A percentile compares a stretch with the other conserved stretches of the same genome.
Evolutionary conservation across 1,140 invertebrate genomes (phyloP).

Genomic region (Diprion similis): DNA sequence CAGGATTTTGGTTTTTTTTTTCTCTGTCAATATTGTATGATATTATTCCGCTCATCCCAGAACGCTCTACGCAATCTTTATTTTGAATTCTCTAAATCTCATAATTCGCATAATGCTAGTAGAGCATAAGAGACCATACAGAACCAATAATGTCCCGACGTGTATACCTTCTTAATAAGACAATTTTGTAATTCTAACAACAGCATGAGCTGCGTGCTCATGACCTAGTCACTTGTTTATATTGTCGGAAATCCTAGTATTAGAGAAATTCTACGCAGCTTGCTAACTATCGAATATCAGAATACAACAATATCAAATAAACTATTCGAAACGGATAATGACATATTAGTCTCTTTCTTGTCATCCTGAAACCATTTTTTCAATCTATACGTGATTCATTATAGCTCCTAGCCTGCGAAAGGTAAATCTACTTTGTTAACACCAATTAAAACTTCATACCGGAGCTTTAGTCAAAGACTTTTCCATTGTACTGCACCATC

Average conservation of each 20-base stretch:
- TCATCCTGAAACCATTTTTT: no score
- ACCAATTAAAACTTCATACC: no score
- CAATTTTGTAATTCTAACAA: constrained; percentile 15
- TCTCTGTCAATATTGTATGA: not conserved
- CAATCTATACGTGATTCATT: no score
- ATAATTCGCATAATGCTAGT: not conserved
- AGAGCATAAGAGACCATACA: constrained; percentile 22
- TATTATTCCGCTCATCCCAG: not conserved
- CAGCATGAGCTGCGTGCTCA: constrained; percentile 44
- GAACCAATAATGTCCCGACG: constrained; percentile 51
- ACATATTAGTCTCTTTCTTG: not conserved
- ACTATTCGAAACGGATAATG: constrained; percentile 39
- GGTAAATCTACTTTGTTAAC: no score
- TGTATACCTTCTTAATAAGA: constrained; percentile 34
- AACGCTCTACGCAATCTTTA: constrained; percentile 7
- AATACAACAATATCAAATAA: constrained; percentile 57
- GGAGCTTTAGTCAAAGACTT: no score
- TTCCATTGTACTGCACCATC: no score
- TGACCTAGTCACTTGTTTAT: constrained; percentile 59
- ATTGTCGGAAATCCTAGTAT: constrained; percentile 45
- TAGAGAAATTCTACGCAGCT: constrained; percentile 47
- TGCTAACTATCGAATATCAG: constrained; percentile 45
- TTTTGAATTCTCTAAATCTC: not conserved
- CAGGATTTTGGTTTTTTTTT: constrained; percentile 9
- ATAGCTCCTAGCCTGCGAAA: no score